phyloP scores from a whole-genome alignment of 2,113 vertebrate genomes.

The Podilymbus podiceps region DNA sequence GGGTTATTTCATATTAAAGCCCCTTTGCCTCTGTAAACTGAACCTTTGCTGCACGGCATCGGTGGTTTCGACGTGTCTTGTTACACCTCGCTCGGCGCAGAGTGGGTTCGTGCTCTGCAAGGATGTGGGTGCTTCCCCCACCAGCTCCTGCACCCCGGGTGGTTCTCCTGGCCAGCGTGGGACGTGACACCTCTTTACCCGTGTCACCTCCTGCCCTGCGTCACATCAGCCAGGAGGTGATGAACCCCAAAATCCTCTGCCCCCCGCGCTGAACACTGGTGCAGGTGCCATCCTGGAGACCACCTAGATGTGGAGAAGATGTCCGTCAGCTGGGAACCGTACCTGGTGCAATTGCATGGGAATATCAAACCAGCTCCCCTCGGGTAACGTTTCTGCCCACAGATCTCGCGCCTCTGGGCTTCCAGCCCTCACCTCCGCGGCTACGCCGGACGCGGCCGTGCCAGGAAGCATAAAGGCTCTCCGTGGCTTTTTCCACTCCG shows the following conservation, averaged over 20 bases:
- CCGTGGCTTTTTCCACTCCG: not conserved
- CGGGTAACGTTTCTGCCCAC: not conserved
- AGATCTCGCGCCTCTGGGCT: not conserved
- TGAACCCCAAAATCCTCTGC: not conserved
- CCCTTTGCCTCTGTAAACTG: not conserved
- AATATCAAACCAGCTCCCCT: not conserved
- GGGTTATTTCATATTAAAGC: constrained; percentile 14
- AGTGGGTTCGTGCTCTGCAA: not conserved
- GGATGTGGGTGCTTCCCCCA: not conserved
- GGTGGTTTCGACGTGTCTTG: rapidly evolving
- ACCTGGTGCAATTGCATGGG: rapidly evolving
- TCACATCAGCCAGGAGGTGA: not conserved
- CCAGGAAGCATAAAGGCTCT: not conserved
- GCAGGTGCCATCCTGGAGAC: not conserved
- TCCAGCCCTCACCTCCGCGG: not conserved
- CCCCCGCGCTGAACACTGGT: rapidly evolving
- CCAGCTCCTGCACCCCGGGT: not conserved
- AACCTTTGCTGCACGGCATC: not conserved
- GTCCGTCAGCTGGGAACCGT: not conserved
- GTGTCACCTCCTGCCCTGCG: not conserved
- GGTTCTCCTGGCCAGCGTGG: rapidly evolving
- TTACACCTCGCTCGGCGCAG: rapidly evolving
- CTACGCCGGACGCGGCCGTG: rapidly evolving
- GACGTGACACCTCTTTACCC: not conserved
- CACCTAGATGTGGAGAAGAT: not conserved